Evolutionary conservation across 2,113 vertebrate genomes (phyloP).

Genomic region (Dunckerocampus dactyliophorus): DNA sequence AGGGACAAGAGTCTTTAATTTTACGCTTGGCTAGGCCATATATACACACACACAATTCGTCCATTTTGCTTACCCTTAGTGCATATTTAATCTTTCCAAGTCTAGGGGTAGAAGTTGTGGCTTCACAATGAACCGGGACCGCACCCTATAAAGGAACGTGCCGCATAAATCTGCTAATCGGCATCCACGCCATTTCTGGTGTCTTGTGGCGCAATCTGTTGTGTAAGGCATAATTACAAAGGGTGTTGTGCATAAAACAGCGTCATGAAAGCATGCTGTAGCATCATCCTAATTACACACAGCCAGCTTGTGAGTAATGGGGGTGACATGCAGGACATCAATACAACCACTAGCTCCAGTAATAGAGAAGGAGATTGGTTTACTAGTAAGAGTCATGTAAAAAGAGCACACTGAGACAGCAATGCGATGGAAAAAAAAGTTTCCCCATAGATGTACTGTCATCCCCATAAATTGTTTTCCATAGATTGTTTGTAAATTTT

Average conservation of each 20-base stretch:
- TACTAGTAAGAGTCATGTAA: constrained; percentile 50
- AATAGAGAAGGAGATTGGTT: constrained; percentile 61
- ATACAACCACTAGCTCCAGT: constrained; percentile 45
- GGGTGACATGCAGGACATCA: constrained; percentile 42
- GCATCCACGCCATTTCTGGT: constrained; percentile 23
- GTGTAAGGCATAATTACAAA: constrained; percentile 55
- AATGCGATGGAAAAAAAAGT: not conserved
- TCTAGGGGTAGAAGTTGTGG: constrained; percentile 27
- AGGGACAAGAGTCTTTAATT: constrained; percentile 64
- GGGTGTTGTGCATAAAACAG: constrained; percentile 26
- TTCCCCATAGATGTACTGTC: not conserved
- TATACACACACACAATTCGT: constrained; percentile 35
- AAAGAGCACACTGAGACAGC: not conserved
- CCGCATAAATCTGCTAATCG: constrained; percentile 43
- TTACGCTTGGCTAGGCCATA: constrained; percentile 63
- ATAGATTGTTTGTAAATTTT: too few relatives aligned
- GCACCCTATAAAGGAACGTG: constrained; percentile 29
- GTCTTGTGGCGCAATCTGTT: constrained; percentile 27
- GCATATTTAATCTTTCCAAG: constrained; percentile 47
- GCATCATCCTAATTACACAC: constrained; percentile 52
- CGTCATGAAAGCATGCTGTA: constrained; percentile 45
- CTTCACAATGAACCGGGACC: constrained; percentile 42
- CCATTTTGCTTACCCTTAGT: constrained; percentile 52
- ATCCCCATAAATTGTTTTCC: too few relatives aligned
- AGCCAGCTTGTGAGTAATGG: constrained; percentile 50